phyloP scores from a whole-genome alignment of 2,797 vertebrate species.

The Pelochelys cantorii region DNA sequence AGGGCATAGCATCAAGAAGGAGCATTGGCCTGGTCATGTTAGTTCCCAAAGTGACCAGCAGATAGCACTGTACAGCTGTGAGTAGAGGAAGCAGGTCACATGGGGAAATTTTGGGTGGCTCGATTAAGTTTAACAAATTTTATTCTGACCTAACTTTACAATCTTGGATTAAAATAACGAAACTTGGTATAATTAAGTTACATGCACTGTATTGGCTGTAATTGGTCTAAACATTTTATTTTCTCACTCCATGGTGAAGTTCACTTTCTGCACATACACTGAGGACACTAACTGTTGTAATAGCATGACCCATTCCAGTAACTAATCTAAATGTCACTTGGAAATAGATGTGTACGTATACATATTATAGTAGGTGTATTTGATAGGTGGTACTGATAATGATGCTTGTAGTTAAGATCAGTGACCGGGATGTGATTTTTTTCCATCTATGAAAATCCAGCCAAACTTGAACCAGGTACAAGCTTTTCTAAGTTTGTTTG shows the following conservation, averaged over 20 bases:
- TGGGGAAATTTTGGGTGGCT: background rate
- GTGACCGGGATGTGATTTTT: background rate
- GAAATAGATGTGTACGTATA: background rate
- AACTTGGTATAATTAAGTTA: background rate
- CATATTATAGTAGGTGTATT: background rate
- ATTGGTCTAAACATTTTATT: background rate
- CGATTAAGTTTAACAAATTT: background rate
- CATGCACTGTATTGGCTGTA: background rate
- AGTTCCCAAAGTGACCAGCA: background rate
- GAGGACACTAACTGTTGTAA: background rate
- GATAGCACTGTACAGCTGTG: background rate
- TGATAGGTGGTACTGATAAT: background rate
- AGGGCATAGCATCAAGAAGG: background rate
- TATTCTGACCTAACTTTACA: no score
- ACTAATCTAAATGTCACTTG: background rate
- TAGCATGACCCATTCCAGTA: background rate
- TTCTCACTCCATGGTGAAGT: background rate
- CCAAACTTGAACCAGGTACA: background rate
- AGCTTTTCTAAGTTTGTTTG: background rate
- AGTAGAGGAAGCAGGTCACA: background rate
- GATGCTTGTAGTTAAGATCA: background rate
- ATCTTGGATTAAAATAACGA: background rate
- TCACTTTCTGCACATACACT: background rate
- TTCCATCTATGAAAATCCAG: background rate
- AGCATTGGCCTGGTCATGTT: accelerated